Percentiles rank a stretch among this genome's conserved stretches.
phyloP scores from a whole-genome alignment of 2,797 vertebrate species.

The Catamblyrhynchus diadema region DNA sequence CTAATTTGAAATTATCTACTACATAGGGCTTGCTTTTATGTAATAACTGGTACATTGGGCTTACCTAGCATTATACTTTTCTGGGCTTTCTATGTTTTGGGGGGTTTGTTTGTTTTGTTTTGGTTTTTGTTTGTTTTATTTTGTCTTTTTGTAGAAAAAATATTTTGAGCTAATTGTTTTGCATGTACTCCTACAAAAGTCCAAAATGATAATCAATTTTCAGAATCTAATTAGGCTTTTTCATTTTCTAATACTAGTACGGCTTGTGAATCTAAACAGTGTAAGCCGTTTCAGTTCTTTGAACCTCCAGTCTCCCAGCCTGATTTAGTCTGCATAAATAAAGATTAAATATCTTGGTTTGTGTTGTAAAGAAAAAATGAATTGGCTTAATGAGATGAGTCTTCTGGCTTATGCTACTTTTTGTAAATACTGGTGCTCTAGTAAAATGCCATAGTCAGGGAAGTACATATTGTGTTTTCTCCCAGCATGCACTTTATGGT shows the following conservation, averaged over 20 bases:
- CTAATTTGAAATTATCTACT: not conserved
- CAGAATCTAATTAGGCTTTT: not conserved
- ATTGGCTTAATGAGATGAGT: not conserved
- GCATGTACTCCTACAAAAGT: not conserved
- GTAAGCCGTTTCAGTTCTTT: not conserved
- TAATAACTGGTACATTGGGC: accelerated
- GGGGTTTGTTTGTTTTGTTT: not conserved
- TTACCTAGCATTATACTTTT: not conserved
- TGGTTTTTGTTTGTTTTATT: not conserved
- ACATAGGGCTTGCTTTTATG: not conserved
- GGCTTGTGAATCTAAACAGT: not conserved
- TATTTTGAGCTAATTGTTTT: not conserved
- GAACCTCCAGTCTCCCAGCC: not conserved
- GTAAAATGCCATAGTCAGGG: not conserved
- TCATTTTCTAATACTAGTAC: not conserved
- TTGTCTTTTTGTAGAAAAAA: not conserved
- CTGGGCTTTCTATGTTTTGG: accelerated
- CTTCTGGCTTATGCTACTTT: not conserved
- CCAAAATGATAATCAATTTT: not conserved
- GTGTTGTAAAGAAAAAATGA: not conserved
- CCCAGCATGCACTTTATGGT: not conserved
- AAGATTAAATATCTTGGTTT: not conserved
- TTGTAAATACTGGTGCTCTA: not conserved
- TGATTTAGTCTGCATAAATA: not conserved
- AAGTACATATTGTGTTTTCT: not conserved